A percentile compares a stretch with the other conserved stretches of the same genome.
phyloP scores from a whole-genome alignment of 1,140 invertebrate species.

The Euglossa dilemma region DNA sequence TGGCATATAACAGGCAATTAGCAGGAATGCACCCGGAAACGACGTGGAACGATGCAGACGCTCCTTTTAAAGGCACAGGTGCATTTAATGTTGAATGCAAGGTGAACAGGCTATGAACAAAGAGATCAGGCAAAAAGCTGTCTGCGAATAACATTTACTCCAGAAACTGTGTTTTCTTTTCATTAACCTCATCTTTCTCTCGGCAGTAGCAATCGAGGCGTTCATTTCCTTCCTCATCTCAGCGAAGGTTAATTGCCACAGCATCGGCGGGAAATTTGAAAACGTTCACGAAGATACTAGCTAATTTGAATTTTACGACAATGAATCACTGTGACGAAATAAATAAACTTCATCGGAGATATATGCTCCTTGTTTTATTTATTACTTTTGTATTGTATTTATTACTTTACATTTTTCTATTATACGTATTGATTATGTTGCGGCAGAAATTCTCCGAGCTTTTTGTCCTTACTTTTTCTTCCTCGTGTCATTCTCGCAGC shows the following conservation, averaged over 20 bases:
- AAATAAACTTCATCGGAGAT: no score
- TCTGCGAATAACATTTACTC: no score
- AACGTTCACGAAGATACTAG: no score
- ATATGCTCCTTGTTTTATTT: no score
- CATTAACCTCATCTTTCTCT: background rate
- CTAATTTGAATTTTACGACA: background rate
- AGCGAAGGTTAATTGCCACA: background rate
- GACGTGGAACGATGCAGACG: background rate
- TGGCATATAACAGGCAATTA: background rate
- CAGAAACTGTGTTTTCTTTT: background rate
- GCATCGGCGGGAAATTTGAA: background rate
- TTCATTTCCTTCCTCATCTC: background rate
- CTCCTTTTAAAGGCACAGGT: background rate
- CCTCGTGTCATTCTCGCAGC: background rate
- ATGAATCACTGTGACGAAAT: no score
- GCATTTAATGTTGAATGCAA: background rate
- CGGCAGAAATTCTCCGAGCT: no score
- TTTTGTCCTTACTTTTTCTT: background rate
- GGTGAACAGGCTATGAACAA: background rate
- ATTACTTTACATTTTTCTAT: background rate
- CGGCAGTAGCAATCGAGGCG: rapidly evolving
- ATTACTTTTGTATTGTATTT: no score
- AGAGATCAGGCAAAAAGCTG: background rate
- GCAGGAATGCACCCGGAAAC: background rate
- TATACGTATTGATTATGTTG: background rate